phyloP scores from a whole-genome alignment of 1,140 invertebrate species.

The Physella acuta region DNA sequence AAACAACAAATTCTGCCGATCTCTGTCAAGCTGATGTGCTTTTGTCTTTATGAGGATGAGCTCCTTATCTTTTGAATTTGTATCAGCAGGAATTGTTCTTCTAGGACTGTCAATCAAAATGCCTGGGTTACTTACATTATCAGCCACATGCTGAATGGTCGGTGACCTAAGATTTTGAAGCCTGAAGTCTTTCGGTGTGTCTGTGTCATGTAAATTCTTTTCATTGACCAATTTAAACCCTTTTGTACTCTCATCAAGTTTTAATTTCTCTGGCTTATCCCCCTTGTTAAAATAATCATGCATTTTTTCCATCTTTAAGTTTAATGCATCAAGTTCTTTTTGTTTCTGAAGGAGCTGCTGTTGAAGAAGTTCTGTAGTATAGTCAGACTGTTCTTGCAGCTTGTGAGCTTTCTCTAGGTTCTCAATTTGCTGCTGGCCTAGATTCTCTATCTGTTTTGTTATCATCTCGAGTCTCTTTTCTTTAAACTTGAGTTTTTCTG shows the following conservation, averaged over 20 bases:
- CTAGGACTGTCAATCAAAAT: not conserved
- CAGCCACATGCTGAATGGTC: too few relatives aligned
- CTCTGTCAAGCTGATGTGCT: constrained; percentile 27
- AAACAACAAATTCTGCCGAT: constrained; percentile 26
- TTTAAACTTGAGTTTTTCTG: constrained; percentile 28
- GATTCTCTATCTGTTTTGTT: constrained; percentile 20
- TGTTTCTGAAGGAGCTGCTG: constrained; percentile 25
- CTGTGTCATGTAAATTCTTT: not conserved
- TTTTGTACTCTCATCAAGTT: too few relatives aligned
- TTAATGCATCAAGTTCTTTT: constrained; percentile 33
- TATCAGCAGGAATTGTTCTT: not conserved
- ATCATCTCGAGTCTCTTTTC: constrained; percentile 25
- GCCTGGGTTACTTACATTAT: too few relatives aligned
- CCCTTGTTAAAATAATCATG: constrained; percentile 21
- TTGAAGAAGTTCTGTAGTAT: not conserved
- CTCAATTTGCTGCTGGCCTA: not conserved
- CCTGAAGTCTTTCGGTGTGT: not conserved
- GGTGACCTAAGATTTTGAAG: not conserved
- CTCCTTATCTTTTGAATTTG: constrained; percentile 23
- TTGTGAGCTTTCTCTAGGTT: constrained; percentile 4
- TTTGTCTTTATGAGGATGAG: constrained; percentile 11
- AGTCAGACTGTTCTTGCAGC: constrained; percentile 4
- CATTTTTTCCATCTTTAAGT: constrained; percentile 30
- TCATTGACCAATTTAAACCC: not conserved
- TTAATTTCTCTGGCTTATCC: not conserved